Percentiles rank a stretch among this genome's conserved stretches.
phyloP scores from a whole-genome alignment of 2,113 vertebrate genomes.

The Cololabis saira region DNA sequence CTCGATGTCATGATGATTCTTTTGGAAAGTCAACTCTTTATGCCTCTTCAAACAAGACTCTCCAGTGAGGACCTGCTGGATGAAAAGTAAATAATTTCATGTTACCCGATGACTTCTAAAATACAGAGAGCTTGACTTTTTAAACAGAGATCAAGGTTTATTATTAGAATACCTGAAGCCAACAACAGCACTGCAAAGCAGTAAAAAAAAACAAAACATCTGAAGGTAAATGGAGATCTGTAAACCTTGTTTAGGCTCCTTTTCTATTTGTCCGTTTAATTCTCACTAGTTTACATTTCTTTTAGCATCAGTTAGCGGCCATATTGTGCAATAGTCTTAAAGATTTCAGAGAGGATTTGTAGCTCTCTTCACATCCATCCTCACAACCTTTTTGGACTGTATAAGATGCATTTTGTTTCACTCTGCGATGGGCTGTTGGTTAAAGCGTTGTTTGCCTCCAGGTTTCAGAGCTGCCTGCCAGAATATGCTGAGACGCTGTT shows the following conservation, averaged over 20 bases:
- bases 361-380: slow-evolving; percentile 26
- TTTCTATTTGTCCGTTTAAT: slow-evolving; percentile 19
- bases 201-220: too few relatives aligned
- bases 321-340: neutral
- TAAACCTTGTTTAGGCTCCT: neutral
- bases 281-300: neutral
- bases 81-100: slow-evolving; percentile 52
- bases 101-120: slow-evolving; percentile 19
- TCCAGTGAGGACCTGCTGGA: slow-evolving; percentile 38
- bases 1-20: slow-evolving; percentile 57
- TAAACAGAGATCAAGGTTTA: neutral
- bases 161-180: neutral
- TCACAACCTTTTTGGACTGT: slow-evolving; percentile 9
- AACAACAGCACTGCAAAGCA: too few relatives aligned
- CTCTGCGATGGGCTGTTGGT: slow-evolving; percentile 36
- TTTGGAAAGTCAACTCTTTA: slow-evolving; percentile 53
- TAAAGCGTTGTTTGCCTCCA: slow-evolving; percentile 54
- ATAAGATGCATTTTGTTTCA: slow-evolving; percentile 31
- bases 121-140: slow-evolving; percentile 5
- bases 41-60: slow-evolving; percentile 51
- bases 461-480: slow-evolving; percentile 52
- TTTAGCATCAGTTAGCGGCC: neutral
- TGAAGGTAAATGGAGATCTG: slow-evolving; percentile 6
- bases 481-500: slow-evolving; percentile 69
- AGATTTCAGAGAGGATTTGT: slow-evolving; percentile 10